Conservation (phyloP, 2,888 invertebrate species). For the Anoplius nigerrimus region DNA sequence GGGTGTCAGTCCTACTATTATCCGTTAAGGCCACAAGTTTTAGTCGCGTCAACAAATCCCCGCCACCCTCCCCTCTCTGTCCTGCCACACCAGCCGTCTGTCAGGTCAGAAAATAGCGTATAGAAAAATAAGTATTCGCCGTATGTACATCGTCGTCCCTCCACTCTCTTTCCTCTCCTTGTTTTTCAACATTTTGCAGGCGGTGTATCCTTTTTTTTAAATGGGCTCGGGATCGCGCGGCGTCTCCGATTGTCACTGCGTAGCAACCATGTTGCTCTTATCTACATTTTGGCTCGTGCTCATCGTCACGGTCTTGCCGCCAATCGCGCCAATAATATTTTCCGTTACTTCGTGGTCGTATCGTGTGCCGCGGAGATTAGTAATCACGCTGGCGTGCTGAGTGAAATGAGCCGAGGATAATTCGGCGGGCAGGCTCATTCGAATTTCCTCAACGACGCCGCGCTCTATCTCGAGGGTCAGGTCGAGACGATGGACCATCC, state of each 20-base stretch:
- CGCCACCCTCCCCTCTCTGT: no score
- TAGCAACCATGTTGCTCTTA: conserved; percentile 65
- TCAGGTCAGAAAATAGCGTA: no score
- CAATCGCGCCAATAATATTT: conserved; percentile 77
- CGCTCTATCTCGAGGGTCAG: conserved; percentile 81
- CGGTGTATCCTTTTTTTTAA: background rate
- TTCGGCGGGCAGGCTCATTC: conserved; percentile 80
- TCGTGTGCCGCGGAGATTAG: conserved; percentile 80
- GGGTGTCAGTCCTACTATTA: no score
- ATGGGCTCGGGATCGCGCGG: conserved; percentile 14
- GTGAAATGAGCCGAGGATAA: conserved; percentile 79
- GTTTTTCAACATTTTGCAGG: background rate
- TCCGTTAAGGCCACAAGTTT: no score
- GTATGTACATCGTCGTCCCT: background rate
- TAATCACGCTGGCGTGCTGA: conserved; percentile 81
- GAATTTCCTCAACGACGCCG: conserved; percentile 82
- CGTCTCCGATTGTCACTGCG: conserved; percentile 57
- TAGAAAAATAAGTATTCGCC: no score
- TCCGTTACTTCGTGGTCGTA: conserved; percentile 80
- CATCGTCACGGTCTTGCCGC: conserved; percentile 64
- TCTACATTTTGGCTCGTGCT: conserved; percentile 54
- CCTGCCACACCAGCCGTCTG: no score
- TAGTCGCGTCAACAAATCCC: no score
- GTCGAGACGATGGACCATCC: conserved; percentile 76
- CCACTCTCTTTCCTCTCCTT: background rate